phyloP scores from a whole-genome alignment of 2,113 vertebrate species.

The Cinclus mexicanus region DNA sequence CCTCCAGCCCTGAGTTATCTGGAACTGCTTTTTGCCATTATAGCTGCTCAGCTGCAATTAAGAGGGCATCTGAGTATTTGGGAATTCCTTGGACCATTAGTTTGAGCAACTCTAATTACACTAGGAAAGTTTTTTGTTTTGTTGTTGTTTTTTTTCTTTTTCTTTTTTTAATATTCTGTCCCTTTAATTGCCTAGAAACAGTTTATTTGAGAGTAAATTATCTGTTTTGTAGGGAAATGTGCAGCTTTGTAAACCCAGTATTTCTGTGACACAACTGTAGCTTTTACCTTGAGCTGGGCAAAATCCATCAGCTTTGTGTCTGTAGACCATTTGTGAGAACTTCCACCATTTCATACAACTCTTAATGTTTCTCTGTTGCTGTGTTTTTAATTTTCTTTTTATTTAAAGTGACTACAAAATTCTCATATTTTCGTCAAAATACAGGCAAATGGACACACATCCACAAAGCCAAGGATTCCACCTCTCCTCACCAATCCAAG shows the following conservation, averaged over 20 bases:
- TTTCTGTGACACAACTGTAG: background rate
- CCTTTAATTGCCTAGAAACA: conserved; percentile 71
- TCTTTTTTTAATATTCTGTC: background rate
- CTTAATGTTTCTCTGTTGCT: background rate
- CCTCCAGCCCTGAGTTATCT: conserved; percentile 66
- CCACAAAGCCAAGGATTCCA: background rate
- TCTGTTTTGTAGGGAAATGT: conserved; percentile 30
- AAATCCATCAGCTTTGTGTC: background rate
- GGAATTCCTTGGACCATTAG: conserved; percentile 73
- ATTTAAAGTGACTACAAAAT: background rate
- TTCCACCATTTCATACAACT: background rate
- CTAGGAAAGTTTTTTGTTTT: background rate
- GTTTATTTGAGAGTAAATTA: conserved; percentile 45
- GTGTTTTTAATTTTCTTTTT: background rate
- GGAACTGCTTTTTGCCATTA: conserved; percentile 66
- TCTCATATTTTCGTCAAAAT: background rate
- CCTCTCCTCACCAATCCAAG: background rate
- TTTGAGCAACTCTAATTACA: conserved; percentile 60
- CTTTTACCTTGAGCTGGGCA: background rate
- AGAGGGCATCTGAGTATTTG: conserved; percentile 72
- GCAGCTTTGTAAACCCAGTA: background rate
- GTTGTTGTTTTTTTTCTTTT: background rate
- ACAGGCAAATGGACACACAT: background rate
- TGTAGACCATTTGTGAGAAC: background rate
- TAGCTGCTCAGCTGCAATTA: conserved; percentile 72